These are phyloP conservation scores for Elegia similella DNA, from an alignment of 2,888 invertebrate species.

Conservation along the genomic window DNA sequence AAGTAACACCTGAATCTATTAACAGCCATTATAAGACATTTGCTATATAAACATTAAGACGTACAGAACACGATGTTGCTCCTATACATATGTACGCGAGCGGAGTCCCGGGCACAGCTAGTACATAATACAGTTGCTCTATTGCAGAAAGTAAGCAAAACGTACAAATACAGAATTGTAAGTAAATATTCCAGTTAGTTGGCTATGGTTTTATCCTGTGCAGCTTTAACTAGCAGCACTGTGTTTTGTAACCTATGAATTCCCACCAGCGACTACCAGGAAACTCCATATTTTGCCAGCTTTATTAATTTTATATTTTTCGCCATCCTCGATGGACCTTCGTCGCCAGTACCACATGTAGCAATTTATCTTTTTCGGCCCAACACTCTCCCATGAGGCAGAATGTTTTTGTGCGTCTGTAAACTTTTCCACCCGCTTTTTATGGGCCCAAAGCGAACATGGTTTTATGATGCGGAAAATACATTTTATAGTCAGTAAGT, in stretches of 20 bases:
- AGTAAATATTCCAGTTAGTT: no score
- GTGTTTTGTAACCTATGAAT: background rate
- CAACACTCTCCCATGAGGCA: conserved; percentile 8
- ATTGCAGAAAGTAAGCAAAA: no score
- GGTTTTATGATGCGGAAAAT: conserved; percentile 17
- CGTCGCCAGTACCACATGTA: background rate
- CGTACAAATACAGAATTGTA: no score
- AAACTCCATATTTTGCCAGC: background rate
- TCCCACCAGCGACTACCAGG: background rate
- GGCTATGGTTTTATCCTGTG: no score
- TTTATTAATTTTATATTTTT: conserved; percentile 16
- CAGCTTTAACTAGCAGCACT: background rate
- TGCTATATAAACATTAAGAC: no score
- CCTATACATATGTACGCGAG: no score
- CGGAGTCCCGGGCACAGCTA: no score
- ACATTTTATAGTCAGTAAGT: conserved; percentile 1
- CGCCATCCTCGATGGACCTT: background rate
- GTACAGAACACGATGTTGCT: no score
- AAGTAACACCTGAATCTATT: no score
- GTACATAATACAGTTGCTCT: no score
- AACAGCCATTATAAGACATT: no score
- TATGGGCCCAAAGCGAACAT: conserved; percentile 10
- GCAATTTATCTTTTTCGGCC: conserved; percentile 15
- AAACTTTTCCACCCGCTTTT: conserved; percentile 13
- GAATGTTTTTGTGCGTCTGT: conserved; percentile 17